Evolutionary conservation across 2,797 vertebrate species (phyloP).

Genomic region (Rhodeus uyekii): DNA sequence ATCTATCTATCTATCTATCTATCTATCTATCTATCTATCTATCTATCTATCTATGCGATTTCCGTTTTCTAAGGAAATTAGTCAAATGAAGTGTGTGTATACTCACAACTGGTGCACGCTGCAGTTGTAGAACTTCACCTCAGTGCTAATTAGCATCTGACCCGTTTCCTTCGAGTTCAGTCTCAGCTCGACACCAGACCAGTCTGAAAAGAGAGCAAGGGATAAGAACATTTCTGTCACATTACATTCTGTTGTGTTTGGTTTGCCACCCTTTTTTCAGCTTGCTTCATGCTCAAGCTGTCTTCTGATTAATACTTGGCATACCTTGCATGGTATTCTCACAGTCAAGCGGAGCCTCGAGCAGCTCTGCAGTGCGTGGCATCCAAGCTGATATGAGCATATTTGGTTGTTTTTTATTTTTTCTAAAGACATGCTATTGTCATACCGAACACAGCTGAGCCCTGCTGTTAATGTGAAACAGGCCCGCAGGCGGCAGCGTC

Average conservation of each 20-base stretch:
- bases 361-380: conserved; percentile 32
- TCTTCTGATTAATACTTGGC: conserved; percentile 45
- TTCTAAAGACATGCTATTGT: conserved; percentile 13
- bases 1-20: too few species aligned
- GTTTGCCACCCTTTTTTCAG: conserved; percentile 31
- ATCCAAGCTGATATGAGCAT: conserved; percentile 36
- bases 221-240: conserved; percentile 9
- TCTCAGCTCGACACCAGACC: conserved; percentile 92
- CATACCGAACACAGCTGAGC: conserved; percentile 38
- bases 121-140: conserved; percentile 99
- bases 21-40: too few species aligned
- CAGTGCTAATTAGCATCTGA: conserved; percentile 94
- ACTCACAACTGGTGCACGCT: conserved; percentile 97
- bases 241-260: conserved; percentile 12
- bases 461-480: conserved; percentile 38
- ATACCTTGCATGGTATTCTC: conserved; percentile 16
- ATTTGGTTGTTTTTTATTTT: not conserved
- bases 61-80: not conserved
- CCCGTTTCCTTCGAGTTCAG: conserved; percentile 94
- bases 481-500: conserved; percentile 19
- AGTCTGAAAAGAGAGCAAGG: conserved; percentile 75
- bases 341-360: conserved; percentile 26
- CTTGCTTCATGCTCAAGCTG: conserved; percentile 46
- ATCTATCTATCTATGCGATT: too few species aligned
- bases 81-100: conserved; percentile 13